phyloP scores from a whole-genome alignment of 2,113 vertebrate genomes.

The Callipepla californica region DNA sequence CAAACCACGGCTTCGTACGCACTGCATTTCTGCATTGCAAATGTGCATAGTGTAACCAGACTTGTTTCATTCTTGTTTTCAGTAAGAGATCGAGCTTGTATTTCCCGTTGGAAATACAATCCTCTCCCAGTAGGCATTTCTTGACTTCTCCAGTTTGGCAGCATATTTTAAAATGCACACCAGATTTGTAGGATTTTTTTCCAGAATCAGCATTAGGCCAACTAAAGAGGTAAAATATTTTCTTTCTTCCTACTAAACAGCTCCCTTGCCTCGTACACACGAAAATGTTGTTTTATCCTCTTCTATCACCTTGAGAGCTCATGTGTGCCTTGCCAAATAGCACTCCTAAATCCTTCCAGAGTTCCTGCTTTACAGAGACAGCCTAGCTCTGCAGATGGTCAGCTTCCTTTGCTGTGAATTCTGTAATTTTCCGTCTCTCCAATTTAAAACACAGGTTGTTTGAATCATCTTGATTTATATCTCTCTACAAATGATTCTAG shows the following conservation, averaged over 20 bases:
- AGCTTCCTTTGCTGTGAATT: background rate
- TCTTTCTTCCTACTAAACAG: background rate
- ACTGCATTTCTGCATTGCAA: background rate
- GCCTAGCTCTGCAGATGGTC: background rate
- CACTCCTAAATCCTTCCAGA: background rate
- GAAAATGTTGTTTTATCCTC: background rate
- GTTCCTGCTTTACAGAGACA: background rate
- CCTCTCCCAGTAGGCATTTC: background rate
- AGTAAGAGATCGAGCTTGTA: background rate
- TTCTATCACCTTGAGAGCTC: background rate
- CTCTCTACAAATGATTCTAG: background rate
- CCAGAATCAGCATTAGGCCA: background rate
- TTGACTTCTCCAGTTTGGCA: background rate
- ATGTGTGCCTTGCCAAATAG: background rate
- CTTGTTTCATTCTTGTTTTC: background rate
- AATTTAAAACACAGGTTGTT: conserved; percentile 10
- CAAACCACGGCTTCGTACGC: background rate
- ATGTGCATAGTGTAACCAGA: background rate
- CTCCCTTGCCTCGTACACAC: background rate
- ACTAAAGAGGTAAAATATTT: background rate
- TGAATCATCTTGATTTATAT: background rate
- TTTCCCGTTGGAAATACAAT: background rate
- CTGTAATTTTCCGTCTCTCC: background rate
- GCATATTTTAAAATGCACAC: background rate
- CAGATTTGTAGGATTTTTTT: background rate